These are phyloP conservation scores for Anoura caudifer DNA, from an alignment of 2,113 vertebrate genomes.

Conservation along the genomic window DNA sequence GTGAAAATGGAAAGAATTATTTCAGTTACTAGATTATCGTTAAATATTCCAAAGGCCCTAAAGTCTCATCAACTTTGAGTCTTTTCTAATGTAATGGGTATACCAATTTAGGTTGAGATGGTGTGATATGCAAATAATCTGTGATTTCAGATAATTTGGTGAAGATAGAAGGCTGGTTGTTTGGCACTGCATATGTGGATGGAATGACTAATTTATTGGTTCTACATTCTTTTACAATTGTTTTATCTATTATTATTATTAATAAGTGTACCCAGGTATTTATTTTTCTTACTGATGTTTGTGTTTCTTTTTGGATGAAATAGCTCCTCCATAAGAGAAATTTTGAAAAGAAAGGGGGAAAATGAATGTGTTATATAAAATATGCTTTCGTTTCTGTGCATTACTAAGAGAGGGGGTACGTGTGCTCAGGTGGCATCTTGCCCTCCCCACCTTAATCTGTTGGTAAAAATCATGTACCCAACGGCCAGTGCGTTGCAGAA, in stretches of 20 bases:
- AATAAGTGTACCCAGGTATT: background rate
- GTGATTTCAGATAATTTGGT: background rate
- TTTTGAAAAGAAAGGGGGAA: constrained; percentile 4
- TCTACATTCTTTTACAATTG: constrained; percentile 4
- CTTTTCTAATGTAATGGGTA: background rate
- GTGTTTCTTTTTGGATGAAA: constrained; percentile 17
- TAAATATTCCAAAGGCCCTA: background rate
- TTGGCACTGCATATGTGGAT: background rate
- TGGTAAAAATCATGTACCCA: constrained; percentile 81
- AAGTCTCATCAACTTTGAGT: background rate
- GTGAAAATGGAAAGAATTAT: background rate
- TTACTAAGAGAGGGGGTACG: background rate
- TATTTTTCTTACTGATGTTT: constrained; percentile 10
- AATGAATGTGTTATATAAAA: background rate
- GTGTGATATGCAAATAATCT: background rate
- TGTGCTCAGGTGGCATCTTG: constrained; percentile 85
- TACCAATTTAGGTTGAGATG: background rate
- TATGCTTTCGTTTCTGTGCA: background rate
- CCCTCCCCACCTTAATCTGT: constrained; percentile 85
- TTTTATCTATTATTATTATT: constrained; percentile 18
- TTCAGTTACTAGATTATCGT: constrained; percentile 2
- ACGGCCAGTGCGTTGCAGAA: constrained; percentile 87
- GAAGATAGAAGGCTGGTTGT: background rate
- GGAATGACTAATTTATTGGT: background rate
- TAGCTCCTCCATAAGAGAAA: background rate